phyloP scores from a whole-genome alignment of 2,113 vertebrate species.

The Phainopepla nitens region DNA sequence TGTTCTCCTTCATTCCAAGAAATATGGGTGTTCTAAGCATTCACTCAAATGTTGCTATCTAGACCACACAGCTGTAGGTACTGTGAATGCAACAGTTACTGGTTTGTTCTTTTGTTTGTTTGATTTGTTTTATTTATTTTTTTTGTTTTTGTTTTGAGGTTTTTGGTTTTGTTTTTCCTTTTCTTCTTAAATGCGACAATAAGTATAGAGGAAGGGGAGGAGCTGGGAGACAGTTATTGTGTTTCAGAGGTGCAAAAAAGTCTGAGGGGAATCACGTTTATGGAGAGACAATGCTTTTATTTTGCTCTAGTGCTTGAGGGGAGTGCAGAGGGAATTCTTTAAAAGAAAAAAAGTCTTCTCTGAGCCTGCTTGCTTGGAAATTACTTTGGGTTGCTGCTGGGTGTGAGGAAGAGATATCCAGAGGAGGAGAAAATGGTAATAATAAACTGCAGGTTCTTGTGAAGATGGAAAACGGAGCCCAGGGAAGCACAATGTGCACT shows the following conservation, averaged over 20 bases:
- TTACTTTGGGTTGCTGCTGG: constrained; percentile 7
- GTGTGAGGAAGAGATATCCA: not conserved
- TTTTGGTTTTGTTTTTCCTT: no score
- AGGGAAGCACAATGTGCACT: not conserved
- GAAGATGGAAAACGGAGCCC: not conserved
- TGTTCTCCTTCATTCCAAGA: not conserved
- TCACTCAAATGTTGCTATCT: not conserved
- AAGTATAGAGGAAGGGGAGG: not conserved
- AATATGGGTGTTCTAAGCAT: not conserved
- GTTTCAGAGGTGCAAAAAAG: not conserved
- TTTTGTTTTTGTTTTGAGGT: not conserved
- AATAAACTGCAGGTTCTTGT: not conserved
- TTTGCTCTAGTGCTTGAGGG: not conserved
- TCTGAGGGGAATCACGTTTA: not conserved
- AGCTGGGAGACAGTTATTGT: not conserved
- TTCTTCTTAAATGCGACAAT: not conserved
- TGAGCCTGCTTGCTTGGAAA: not conserved
- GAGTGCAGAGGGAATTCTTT: not conserved
- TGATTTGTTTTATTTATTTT: not conserved
- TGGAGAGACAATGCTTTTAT: not conserved
- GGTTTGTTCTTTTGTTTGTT: not conserved
- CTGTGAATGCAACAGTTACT: not conserved
- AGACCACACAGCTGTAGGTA: not conserved
- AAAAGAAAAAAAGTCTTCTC: not conserved
- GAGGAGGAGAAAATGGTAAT: not conserved